Percentiles rank a stretch among this genome's conserved stretches.
Evolutionary conservation across 2,888 invertebrate genomes (phyloP).

Genomic region (Cerceris ruficornis): DNA sequence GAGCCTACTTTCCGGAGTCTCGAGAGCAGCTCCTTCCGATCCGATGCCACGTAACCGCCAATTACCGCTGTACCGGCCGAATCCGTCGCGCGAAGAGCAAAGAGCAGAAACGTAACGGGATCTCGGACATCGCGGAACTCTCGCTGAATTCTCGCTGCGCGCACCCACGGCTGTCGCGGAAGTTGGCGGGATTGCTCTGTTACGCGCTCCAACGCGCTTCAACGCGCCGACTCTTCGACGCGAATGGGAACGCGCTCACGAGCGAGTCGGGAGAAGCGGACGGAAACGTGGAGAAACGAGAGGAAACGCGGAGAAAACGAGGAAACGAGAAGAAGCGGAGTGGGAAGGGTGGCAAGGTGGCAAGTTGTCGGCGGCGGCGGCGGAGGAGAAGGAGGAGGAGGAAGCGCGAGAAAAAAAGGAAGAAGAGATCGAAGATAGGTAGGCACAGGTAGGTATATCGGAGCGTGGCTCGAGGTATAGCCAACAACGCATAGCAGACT

Average conservation of each 20-base stretch:
- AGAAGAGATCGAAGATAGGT: neutral
- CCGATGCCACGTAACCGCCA: too few relatives aligned
- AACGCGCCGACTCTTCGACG: too few relatives aligned
- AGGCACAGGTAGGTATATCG: conserved; percentile 23
- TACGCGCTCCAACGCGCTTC: neutral
- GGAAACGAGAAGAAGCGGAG: too few relatives aligned
- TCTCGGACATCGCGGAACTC: neutral
- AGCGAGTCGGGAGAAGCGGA: neutral
- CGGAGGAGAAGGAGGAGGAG: too few relatives aligned
- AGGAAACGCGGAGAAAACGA: neutral
- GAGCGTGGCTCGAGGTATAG: conserved; percentile 62
- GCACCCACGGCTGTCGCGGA: too few relatives aligned
- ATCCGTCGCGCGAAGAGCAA: neutral
- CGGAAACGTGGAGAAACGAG: neutral
- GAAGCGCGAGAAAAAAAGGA: too few relatives aligned
- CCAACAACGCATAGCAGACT: conserved; percentile 11
- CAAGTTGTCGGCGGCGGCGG: too few relatives aligned
- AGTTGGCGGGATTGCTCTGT: neutral
- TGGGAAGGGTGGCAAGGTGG: too few relatives aligned
- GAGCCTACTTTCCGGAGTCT: too few relatives aligned
- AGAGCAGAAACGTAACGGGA: neutral
- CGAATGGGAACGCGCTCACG: neutral
- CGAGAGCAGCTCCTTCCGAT: too few relatives aligned
- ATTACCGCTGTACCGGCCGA: too few relatives aligned
- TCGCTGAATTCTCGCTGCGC: too few relatives aligned